phyloP scores from a whole-genome alignment of 2,888 invertebrate species.

The Digitonthophagus gazella region DNA sequence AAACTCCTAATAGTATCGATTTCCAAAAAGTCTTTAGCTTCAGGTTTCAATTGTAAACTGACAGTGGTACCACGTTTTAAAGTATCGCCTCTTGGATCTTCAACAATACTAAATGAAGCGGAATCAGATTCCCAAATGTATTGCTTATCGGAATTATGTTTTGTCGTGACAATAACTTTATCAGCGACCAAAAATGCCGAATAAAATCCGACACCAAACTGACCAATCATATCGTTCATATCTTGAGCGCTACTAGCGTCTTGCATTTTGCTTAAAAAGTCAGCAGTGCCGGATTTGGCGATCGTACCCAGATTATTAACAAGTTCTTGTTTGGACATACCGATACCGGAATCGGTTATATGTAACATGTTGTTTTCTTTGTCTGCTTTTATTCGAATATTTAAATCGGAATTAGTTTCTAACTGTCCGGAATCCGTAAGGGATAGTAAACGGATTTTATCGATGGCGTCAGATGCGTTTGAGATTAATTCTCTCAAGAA shows the following conservation, averaged over 20 bases:
- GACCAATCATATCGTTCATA: constrained; percentile 97
- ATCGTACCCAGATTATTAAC: constrained; percentile 97
- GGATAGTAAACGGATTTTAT: constrained; percentile 93
- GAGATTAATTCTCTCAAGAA: constrained; percentile 97
- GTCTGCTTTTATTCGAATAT: constrained; percentile 90
- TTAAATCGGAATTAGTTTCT: constrained; percentile 75
- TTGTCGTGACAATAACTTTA: constrained; percentile 91
- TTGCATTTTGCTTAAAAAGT: constrained; percentile 90
- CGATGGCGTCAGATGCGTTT: constrained; percentile 97
- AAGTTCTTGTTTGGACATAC: constrained; percentile 94
- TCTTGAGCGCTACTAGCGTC: constrained; percentile 66
- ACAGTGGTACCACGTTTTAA: constrained; percentile 69
- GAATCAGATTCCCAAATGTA: constrained; percentile 99
- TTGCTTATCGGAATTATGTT: constrained; percentile 90
- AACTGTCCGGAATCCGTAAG: constrained; percentile 83
- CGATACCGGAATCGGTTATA: constrained; percentile 95
- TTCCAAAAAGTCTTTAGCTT: constrained; percentile 94
- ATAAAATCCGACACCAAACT: constrained; percentile 99
- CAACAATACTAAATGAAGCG: constrained; percentile 78
- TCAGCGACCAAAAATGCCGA: constrained; percentile 96
- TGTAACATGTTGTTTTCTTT: constrained; percentile 88
- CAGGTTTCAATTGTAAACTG: constrained; percentile 91
- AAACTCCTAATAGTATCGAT: constrained; percentile 85
- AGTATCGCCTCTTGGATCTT: constrained; percentile 92
- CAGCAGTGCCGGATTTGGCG: constrained; percentile 96